Conservation (phyloP, 2,888 invertebrate species). For the Meliscaeva auricollis region DNA sequence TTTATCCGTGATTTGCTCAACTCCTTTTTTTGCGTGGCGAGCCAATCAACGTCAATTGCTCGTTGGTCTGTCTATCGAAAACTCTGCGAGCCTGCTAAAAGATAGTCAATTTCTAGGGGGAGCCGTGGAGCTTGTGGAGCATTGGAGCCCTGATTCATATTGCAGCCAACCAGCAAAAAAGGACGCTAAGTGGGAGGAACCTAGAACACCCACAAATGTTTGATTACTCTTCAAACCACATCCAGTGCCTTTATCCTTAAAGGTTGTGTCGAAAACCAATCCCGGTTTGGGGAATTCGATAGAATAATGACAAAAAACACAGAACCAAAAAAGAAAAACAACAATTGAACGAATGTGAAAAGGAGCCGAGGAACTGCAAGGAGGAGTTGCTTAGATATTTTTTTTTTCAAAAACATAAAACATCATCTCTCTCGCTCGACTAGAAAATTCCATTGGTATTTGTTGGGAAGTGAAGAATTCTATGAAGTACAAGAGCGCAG, state of each 20-base stretch:
- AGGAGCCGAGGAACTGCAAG: constrained; percentile 58
- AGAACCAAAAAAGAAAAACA: constrained; percentile 40
- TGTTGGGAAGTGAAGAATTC: constrained; percentile 72
- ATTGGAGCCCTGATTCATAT: constrained; percentile 36
- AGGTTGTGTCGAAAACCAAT: constrained; percentile 34
- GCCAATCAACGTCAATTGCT: constrained; percentile 65
- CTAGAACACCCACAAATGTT: constrained; percentile 32
- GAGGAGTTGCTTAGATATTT: constrained; percentile 35
- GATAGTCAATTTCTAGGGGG: constrained; percentile 77
- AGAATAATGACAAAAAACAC: not conserved
- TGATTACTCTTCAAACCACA: constrained; percentile 9
- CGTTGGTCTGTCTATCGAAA: constrained; percentile 11
- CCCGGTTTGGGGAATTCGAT: constrained; percentile 18
- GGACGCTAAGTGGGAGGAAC: constrained; percentile 65
- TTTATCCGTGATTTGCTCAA: constrained; percentile 40
- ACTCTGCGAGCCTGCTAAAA: constrained; percentile 74
- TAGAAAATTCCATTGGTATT: constrained; percentile 64
- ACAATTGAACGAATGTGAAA: constrained; percentile 50
- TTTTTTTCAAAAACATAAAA: not conserved
- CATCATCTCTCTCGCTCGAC: not conserved
- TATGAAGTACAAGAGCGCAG: constrained; percentile 53
- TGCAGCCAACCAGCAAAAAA: constrained; percentile 68
- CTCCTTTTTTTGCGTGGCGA: constrained; percentile 54
- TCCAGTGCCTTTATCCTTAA: constrained; percentile 25
- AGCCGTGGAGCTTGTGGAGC: constrained; percentile 71